Percentiles rank a stretch among this genome's conserved stretches.
These are phyloP conservation scores for Numenius arquata DNA, from an alignment of 2,113 vertebrate genomes.

Conservation along the genomic window DNA sequence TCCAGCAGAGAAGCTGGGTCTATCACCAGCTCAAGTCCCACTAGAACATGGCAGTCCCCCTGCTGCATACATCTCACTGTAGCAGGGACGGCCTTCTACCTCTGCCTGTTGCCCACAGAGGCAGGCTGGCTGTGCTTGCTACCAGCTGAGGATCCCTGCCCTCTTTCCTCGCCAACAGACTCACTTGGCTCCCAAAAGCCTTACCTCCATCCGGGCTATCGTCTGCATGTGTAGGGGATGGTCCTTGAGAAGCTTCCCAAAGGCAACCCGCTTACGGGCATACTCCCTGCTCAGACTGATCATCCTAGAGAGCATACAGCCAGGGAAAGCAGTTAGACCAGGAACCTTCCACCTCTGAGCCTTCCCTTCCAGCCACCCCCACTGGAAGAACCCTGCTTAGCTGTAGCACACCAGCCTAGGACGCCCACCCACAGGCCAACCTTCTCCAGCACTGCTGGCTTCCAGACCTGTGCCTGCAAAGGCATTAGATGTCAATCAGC, in stretches of 20 bases:
- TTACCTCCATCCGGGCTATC: constrained; percentile 83
- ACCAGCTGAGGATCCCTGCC: not conserved
- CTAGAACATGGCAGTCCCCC: not conserved
- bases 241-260: constrained; percentile 84
- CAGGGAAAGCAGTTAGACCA: not conserved
- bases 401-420: not conserved
- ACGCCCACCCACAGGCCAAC: not conserved
- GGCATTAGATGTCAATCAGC: not conserved
- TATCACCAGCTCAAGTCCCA: not conserved
- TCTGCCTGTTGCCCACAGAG: not conserved
- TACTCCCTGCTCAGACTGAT: constrained; percentile 82
- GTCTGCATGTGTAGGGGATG: constrained; percentile 85
- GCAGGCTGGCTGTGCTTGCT: not conserved
- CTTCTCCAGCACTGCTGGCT: not conserved
- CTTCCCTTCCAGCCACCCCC: not conserved
- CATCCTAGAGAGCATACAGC: constrained; percentile 65
- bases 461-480: not conserved
- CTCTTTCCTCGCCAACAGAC: not conserved
- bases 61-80: not conserved
- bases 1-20: not conserved
- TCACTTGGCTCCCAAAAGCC: not conserved
- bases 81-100: not conserved
- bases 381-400: not conserved
- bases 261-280: constrained; percentile 74
- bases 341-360: not conserved